Conservation (phyloP, 2,888 invertebrate species). For the Adela reaumurella region DNA sequence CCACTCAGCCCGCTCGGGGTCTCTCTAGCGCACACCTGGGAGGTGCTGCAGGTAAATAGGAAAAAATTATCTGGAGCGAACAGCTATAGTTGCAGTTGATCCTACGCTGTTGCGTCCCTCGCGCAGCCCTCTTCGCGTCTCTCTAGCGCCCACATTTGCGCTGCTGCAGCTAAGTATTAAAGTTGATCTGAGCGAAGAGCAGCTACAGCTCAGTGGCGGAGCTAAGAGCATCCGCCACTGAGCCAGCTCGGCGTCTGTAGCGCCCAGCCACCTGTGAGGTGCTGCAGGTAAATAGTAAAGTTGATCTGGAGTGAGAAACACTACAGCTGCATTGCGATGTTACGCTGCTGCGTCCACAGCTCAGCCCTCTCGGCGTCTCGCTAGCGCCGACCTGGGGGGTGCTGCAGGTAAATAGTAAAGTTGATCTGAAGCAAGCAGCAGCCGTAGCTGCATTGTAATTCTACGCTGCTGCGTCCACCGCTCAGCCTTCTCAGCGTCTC, state of each 20-base stretch:
- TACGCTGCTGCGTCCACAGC: slow-evolving; percentile 43
- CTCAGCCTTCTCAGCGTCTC: slow-evolving; percentile 50
- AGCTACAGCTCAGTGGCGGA: slow-evolving; percentile 49
- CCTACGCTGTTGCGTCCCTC: no score
- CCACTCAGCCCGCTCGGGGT: no score
- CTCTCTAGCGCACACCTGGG: no score
- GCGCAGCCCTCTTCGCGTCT: no score
- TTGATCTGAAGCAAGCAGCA: slow-evolving; percentile 71
- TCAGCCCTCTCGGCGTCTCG: slow-evolving; percentile 48
- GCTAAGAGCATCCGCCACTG: slow-evolving; percentile 46
- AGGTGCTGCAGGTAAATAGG: no score
- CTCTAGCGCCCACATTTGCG: no score
- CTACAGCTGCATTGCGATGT: slow-evolving; percentile 48
- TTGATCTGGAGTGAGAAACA: slow-evolving; percentile 70
- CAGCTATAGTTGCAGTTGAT: no score
- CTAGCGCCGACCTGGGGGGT: slow-evolving; percentile 78
- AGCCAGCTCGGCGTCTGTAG: slow-evolving; percentile 48
- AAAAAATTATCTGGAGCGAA: no score
- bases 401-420: slow-evolving; percentile 78
- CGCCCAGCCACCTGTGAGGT: slow-evolving; percentile 85
- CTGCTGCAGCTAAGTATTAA: no score
- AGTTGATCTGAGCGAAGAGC: slow-evolving; percentile 70
- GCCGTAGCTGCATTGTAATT: slow-evolving; percentile 47
- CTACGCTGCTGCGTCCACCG: slow-evolving; percentile 43
- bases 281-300: slow-evolving; percentile 77